Percentiles rank a stretch among this genome's conserved stretches.
Conservation (phyloP, 2,888 invertebrate species). For the Eumerus sabulonum region DNA sequence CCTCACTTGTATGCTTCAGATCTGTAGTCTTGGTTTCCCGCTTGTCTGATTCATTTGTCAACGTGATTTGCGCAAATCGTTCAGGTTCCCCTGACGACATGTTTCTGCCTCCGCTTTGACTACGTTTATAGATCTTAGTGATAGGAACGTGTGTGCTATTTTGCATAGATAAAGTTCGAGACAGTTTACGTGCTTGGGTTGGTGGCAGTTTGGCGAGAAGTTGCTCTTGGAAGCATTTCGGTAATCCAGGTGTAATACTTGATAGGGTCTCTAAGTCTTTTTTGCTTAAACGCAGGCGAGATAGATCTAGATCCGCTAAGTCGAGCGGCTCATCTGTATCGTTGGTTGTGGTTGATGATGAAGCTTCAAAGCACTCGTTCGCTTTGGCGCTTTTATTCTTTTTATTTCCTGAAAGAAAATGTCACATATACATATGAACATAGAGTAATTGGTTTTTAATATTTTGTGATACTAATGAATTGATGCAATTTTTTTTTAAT, state of each 20-base stretch:
- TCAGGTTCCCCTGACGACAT: constrained; percentile 44
- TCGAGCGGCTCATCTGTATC: constrained; percentile 78
- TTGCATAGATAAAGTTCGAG: constrained; percentile 82
- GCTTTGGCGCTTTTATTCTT: constrained; percentile 55
- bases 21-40: constrained; percentile 30
- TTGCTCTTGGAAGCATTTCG: constrained; percentile 86
- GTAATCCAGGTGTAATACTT: constrained; percentile 85
- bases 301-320: constrained; percentile 84
- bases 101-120: constrained; percentile 79
- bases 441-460: too few species aligned
- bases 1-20: constrained; percentile 44
- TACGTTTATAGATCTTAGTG: constrained; percentile 76
- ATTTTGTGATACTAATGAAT: too few species aligned
- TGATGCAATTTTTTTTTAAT: too few species aligned
- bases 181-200: constrained; percentile 84
- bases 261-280: constrained; percentile 85
- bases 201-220: constrained; percentile 85
- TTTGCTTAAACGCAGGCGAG: constrained; percentile 84
- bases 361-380: constrained; percentile 40
- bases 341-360: constrained; percentile 22
- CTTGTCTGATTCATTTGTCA: constrained; percentile 25
- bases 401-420: constrained; percentile 69
- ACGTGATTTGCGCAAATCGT: constrained; percentile 23
- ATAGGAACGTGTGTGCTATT: constrained; percentile 70
- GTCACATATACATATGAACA: too few species aligned